Base-by-base conservation (phyloP, 2,797 vertebrate species). In the Muraenolepis orangiensis region DNA sequence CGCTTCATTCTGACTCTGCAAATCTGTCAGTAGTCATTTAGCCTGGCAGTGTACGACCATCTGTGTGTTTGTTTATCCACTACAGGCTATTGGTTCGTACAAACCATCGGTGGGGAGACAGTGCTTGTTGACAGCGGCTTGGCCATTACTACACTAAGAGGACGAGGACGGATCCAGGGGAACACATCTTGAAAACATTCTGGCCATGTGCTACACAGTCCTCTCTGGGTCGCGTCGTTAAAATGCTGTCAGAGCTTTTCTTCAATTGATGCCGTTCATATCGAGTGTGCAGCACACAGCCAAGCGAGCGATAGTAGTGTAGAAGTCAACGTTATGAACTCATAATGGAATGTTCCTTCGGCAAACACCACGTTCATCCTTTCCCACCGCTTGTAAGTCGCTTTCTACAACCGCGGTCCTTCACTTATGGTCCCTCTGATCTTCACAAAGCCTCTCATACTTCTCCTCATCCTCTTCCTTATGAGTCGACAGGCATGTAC, bases 401-500 rank as follows among this genome's bases (percentile, higher is more conserved):
- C 31, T 40, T 66, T 72, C 76, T 81, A 36, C 66, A 85, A 81
- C 77, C 79, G 71, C 69, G 70, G 67, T 78, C 76, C 57, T 80
- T 36, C 40, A 57, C 29, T 70, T 72, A 80, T 73, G 76, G 88
- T 88, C 66, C 42, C 61, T 64, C 73, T 51, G 40, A 70, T 73
- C 91, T 87, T 78, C 76, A 70, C 79, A 79, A 89, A 87, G 84
- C 84, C 78, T 79, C 57, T 31, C 64, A 4, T 32, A 31, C 20
- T 40, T 29, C 74, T 78, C 73, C 84, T 87, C 87, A 87, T 91
- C 87, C 84, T 86, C 76, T 42, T 91, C 87, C 85, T 86, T 75
- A 85, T 51, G 78, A 77, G 84, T 84, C 85, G 84, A 74, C 74
- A 87, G 90, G 89, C 84, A 92, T 92, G 92, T 92, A 90, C 90